These are phyloP conservation scores for Nestor notabilis DNA, from an alignment of 2,113 vertebrate species.

Conservation along the genomic window DNA sequence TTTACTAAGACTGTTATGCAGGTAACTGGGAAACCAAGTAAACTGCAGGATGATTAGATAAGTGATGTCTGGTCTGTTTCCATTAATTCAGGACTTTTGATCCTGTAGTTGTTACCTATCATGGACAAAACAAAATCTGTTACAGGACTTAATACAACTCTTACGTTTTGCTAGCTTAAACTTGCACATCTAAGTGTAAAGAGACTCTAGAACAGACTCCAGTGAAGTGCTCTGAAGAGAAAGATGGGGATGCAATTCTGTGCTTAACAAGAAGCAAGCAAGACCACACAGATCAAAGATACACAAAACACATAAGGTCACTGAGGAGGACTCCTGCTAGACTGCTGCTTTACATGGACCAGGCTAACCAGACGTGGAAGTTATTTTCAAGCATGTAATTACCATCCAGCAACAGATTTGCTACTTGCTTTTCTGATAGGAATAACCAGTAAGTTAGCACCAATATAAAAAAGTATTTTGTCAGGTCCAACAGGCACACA, in stretches of 20 bases:
- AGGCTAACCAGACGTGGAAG: background rate
- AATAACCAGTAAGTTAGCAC: background rate
- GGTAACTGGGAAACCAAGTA: background rate
- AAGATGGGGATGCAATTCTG: background rate
- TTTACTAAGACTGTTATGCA: background rate
- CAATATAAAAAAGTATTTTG: background rate
- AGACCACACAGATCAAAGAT: background rate
- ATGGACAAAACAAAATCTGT: background rate
- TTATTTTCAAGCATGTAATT: background rate
- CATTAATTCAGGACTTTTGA: background rate
- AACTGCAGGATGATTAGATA: background rate
- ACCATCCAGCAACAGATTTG: background rate
- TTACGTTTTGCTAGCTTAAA: background rate
- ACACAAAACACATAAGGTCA: background rate
- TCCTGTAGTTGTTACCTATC: background rate
- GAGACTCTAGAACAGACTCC: background rate
- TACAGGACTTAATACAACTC: background rate
- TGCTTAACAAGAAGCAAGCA: background rate
- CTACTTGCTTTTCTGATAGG: background rate
- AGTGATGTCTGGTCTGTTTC: background rate
- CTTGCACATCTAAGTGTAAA: background rate
- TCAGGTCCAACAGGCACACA: background rate
- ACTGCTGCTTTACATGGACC: background rate
- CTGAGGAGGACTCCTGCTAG: background rate
- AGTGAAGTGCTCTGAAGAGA: background rate